phyloP scores from a whole-genome alignment of 2,113 vertebrate species.

The Gasterosteus aculeatus region DNA sequence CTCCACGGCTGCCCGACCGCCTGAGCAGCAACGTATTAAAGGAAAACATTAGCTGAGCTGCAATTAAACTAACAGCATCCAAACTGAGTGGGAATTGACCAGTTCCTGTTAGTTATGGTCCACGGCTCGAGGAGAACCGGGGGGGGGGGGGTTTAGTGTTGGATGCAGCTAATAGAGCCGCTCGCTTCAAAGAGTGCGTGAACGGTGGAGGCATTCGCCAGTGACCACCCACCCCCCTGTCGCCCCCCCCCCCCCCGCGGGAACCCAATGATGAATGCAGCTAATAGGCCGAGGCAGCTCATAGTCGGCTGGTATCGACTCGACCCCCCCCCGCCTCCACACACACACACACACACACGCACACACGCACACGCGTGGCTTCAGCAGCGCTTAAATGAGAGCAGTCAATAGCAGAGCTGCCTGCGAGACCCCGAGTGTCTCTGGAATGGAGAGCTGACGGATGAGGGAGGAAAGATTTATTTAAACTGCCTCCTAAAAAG shows the following conservation, averaged over 20 bases:
- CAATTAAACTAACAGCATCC: slow-evolving; percentile 50
- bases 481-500: neutral
- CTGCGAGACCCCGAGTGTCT: slow-evolving; percentile 41
- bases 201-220: slow-evolving; percentile 47
- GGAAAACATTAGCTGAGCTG: slow-evolving; percentile 44
- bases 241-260: too few relatives aligned
- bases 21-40: slow-evolving; percentile 14
- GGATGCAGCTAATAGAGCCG: slow-evolving; percentile 56
- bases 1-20: slow-evolving; percentile 25
- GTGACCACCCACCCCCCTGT: slow-evolving; percentile 23
- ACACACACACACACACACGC: neutral
- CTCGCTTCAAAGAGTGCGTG: slow-evolving; percentile 49
- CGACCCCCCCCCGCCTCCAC: slow-evolving; percentile 17
- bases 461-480: slow-evolving; percentile 6
- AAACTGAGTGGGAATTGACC: slow-evolving; percentile 55
- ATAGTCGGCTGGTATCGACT: slow-evolving; percentile 52
- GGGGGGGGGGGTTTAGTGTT: too few relatives aligned
- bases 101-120: slow-evolving; percentile 58
- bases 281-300: slow-evolving; percentile 48
- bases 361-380: neutral
- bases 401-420: slow-evolving; percentile 60
- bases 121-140: neutral
- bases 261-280: slow-evolving; percentile 63
- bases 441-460: slow-evolving; percentile 36
- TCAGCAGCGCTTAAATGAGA: slow-evolving; percentile 58